Percentiles rank a stretch among this genome's conserved stretches.
Evolutionary conservation across 2,888 invertebrate species (phyloP).

Genomic region (Archaeoteleia sp.): DNA sequence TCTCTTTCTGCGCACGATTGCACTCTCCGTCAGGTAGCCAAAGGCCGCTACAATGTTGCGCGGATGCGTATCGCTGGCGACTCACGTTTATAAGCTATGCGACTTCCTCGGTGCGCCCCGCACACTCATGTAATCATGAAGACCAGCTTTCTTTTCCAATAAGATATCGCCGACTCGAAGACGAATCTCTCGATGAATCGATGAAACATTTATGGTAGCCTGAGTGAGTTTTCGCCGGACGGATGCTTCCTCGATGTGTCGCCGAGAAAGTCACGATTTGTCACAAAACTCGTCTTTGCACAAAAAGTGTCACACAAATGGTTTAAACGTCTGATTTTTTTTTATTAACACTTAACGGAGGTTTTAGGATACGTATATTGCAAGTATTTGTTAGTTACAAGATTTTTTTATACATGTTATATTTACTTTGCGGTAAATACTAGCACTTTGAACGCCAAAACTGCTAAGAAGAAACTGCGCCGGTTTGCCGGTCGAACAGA

Average conservation of each 20-base stretch:
- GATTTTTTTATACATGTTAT: no score
- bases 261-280: conserved; percentile 4
- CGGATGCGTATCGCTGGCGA: not conserved
- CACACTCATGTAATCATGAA: conserved; percentile 71
- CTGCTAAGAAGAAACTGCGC: conserved; percentile 57
- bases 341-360: not conserved
- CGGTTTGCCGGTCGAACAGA: conserved; percentile 56
- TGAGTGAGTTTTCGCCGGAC: conserved; percentile 5
- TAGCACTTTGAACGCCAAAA: conserved; percentile 1
- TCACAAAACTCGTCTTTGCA: not conserved
- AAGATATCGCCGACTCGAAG: conserved; percentile 64
- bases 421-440: no score
- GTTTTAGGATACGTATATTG: not conserved
- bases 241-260: conserved; percentile 12
- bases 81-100: conserved; percentile 9
- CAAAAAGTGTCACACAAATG: conserved; percentile 7
- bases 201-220: conserved; percentile 70
- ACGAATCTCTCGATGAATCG: conserved; percentile 67
- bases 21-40: not conserved
- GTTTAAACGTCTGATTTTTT: no score
- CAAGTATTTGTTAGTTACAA: no score
- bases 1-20: conserved; percentile 4
- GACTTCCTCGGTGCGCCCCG: conserved; percentile 14
- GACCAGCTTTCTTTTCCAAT: conserved; percentile 73
- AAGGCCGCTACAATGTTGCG: conserved; percentile 21